Base-by-base conservation (phyloP, 2,888 invertebrate species). In the Merodon equestris region DNA sequence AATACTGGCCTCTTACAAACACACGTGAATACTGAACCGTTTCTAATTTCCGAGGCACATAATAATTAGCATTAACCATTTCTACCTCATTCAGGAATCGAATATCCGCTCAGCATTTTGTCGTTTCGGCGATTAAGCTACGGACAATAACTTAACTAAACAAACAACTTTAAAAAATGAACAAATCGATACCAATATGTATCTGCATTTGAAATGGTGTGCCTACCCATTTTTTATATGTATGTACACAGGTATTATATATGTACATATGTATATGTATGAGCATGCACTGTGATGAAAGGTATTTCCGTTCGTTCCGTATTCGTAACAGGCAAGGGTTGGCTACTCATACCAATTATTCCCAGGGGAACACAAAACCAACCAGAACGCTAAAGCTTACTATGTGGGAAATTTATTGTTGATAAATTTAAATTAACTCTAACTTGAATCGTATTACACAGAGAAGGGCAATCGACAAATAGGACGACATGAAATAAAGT, bases 381-480 rank as follows among this genome's bases (percentile, higher is more conserved):
- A 60, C 17, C 10, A 56, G 47, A 57, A 47, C 64, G 42, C 1
- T 38, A 13, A 13, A 50, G 68, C 44, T 58, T 64, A 40, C 53
- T 63, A 74, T 79, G 73, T 74, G 79, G 74, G 79, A 79, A 79
- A 79, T 79, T 79, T 73, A 79, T 79, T 79, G 79, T 79, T 79
- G 74, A 74, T 74, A 79, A 79, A 79, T 79, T 79, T 79, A 79
- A 79, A 79, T 79, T 79, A 79, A 79, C 79, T 74, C 63, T 73
- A 79, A 70, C 48, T 57, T 19, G 53, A 71, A 66, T n/a, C n/a
- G n/a, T n/a, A n/a, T n/a, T n/a, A n/a, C n/a, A n/a, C n/a, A n/a
- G n/a, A n/a, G n/a, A n/a, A n/a, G n/a, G n/a, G n/a, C n/a, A n/a
- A n/a, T n/a, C n/a, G n/a, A n/a, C n/a, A n/a, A n/a, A n/a, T n/a